Conservation (phyloP, 2,797 vertebrate species). For the Scolopax rusticola region DNA sequence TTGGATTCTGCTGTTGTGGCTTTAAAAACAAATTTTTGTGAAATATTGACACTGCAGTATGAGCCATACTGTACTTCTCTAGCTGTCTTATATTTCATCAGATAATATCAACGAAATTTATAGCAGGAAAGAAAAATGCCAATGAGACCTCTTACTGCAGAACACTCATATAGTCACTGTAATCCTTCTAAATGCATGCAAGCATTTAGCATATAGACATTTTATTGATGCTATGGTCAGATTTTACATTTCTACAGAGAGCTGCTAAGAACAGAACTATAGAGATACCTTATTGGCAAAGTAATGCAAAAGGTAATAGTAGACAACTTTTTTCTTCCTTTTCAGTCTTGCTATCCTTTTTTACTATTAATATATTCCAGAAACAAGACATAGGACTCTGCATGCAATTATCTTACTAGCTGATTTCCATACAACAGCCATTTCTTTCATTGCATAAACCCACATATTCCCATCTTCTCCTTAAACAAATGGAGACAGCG, state of each 20-base stretch:
- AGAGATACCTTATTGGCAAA: not conserved
- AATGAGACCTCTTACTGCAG: not conserved
- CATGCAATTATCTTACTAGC: not conserved
- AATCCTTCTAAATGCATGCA: not conserved
- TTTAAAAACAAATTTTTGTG: not conserved
- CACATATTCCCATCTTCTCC: not conserved
- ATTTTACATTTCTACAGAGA: not conserved
- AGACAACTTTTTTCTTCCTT: not conserved
- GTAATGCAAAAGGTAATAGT: not conserved
- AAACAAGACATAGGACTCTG: not conserved
- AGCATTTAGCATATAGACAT: not conserved
- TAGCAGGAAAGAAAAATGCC: not conserved
- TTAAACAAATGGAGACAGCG: not conserved
- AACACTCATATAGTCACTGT: not conserved
- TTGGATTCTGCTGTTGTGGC: not conserved
- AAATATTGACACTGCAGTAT: not conserved
- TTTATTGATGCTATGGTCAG: not conserved
- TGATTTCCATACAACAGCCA: not conserved
- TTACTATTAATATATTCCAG: conserved; percentile 4
- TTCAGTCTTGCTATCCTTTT: not conserved
- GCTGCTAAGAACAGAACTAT: not conserved
- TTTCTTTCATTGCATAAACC: not conserved
- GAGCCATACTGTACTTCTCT: not conserved
- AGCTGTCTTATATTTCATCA: not conserved
- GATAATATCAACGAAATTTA: not conserved